Evolutionary conservation across 2,113 vertebrate genomes (phyloP).

Genomic region (Rhegmatorhina hoffmannsi): DNA sequence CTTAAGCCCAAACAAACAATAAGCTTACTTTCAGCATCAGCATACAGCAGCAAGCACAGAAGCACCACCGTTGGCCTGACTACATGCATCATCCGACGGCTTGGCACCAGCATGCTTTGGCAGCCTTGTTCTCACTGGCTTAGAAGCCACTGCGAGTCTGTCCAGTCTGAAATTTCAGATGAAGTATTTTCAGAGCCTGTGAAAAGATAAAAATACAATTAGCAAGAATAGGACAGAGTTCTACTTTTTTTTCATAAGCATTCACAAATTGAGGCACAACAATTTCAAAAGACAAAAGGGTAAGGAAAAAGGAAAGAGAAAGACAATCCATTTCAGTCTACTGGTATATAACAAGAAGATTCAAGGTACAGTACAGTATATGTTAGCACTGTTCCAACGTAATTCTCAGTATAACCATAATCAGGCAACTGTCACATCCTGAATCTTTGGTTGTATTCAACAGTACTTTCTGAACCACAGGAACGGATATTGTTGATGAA

Average conservation of each 20-base stretch:
- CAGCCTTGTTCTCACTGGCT: conserved; percentile 86
- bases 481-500: neutral
- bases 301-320: neutral
- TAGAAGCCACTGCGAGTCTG: conserved; percentile 81
- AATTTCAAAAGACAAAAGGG: neutral
- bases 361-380: neutral
- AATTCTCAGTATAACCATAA: neutral
- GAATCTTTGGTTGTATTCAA: neutral
- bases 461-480: neutral
- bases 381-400: neutral
- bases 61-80: conserved; percentile 85
- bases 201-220: conserved; percentile 54
- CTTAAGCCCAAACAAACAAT: neutral
- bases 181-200: conserved; percentile 92
- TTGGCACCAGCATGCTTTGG: conserved; percentile 87
- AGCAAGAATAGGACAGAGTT: neutral
- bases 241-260: neutral
- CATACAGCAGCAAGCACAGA: conserved; percentile 83
- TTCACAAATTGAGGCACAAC: neutral
- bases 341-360: neutral
- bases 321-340: neutral
- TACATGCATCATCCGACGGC: conserved; percentile 86
- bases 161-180: conserved; percentile 84
- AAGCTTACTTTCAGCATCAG: conserved; percentile 92
- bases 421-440: neutral